Percentiles rank a stretch among this genome's conserved stretches.
Conservation (phyloP, 2,113 vertebrate species). For the Agapornis roseicollis region DNA sequence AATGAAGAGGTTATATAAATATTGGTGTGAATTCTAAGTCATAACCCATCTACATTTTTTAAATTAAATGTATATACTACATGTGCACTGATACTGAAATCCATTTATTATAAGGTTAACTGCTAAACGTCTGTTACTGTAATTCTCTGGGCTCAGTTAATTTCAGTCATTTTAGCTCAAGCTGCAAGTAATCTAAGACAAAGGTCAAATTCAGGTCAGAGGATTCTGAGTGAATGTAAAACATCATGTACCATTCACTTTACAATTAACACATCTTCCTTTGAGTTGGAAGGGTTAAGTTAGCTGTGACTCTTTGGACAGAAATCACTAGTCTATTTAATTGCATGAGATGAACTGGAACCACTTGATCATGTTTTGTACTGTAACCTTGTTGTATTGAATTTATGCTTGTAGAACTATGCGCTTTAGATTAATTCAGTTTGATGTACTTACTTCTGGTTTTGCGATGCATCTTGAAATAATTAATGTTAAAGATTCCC, state of each 20-base stretch:
- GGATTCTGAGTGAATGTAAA: neutral
- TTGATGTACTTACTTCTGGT: neutral
- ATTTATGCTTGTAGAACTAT: neutral
- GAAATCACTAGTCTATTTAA: neutral
- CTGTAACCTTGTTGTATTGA: neutral
- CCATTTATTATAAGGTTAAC: neutral
- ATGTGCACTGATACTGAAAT: neutral
- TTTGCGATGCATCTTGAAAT: neutral
- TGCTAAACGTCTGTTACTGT: neutral
- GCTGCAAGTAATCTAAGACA: neutral
- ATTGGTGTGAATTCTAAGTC: neutral
- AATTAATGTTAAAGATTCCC: neutral
- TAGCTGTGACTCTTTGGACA: neutral
- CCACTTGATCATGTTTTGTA: neutral
- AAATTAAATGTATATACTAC: neutral
- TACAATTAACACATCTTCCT: conserved; percentile 3
- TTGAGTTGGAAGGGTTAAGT: neutral
- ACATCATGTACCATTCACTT: neutral
- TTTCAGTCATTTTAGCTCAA: conserved; percentile 6
- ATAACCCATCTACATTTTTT: neutral
- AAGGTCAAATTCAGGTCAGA: conserved; percentile 35
- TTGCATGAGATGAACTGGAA: neutral
- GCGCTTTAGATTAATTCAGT: neutral
- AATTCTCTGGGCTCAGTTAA: conserved; percentile 3
- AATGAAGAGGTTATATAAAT: neutral